Evolutionary conservation across 2,888 invertebrate species (phyloP).

Genomic region (Erebia aethiops): DNA sequence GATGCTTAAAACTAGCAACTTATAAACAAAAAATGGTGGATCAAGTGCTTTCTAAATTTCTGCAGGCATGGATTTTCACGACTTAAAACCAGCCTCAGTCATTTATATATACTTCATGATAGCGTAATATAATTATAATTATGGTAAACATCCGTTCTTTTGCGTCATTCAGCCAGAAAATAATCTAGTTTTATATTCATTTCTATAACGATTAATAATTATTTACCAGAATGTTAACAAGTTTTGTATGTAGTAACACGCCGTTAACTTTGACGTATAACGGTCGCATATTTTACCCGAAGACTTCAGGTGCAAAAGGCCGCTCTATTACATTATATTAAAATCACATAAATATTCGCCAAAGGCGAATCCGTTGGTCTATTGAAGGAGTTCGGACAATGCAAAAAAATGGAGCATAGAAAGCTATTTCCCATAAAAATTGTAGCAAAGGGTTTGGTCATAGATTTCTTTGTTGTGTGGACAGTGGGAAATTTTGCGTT

Average conservation of each 20-base stretch:
- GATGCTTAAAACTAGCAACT: not conserved
- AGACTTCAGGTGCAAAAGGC: constrained; percentile 53
- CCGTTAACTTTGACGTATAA: constrained; percentile 57
- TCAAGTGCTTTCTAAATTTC: no score
- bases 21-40: not conserved
- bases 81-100: no score
- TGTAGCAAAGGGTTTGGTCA: constrained; percentile 73
- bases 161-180: not conserved
- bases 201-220: not conserved
- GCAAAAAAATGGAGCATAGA: constrained; percentile 80
- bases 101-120: no score
- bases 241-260: constrained; percentile 37
- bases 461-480: constrained; percentile 67
- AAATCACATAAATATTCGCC: constrained; percentile 72
- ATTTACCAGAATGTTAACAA: constrained; percentile 10
- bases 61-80: no score
- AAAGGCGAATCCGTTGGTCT: constrained; percentile 70
- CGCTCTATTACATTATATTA: constrained; percentile 67
- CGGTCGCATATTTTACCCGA: constrained; percentile 60
- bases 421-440: constrained; percentile 79
- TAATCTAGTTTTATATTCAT: constrained; percentile 2
- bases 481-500: constrained; percentile 78
- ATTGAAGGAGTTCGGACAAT: constrained; percentile 69
- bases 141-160: no score
- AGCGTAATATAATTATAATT: no score